Conservation (phyloP, 2,113 vertebrate genomes). For the Cnemophilus loriae region DNA sequence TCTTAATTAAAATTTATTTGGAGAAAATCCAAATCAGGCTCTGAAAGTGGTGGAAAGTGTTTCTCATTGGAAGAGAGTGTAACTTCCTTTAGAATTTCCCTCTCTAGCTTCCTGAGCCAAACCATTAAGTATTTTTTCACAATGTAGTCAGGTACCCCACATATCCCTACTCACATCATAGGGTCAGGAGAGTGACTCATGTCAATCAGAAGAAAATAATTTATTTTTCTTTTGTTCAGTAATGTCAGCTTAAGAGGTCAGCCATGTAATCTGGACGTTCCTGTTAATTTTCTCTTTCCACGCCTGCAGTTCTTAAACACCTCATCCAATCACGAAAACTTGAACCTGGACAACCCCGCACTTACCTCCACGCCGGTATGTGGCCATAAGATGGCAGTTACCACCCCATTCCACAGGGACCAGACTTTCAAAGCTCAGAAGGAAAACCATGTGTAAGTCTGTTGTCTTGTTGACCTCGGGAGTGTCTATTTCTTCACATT, state of each 20-base stretch:
- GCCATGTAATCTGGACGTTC: neutral
- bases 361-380: constrained; percentile 80
- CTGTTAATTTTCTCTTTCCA: constrained; percentile 16
- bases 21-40: neutral
- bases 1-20: neutral
- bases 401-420: constrained; percentile 76
- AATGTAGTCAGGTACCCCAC: neutral
- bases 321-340: constrained; percentile 81
- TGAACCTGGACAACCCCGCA: constrained; percentile 79
- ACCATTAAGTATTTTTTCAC: neutral
- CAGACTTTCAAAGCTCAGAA: constrained; percentile 84
- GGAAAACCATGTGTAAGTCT: constrained; percentile 87
- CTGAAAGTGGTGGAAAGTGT: neutral
- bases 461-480: accelerated
- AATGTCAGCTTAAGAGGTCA: neutral
- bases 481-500: neutral
- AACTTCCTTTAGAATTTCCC: neutral
- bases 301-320: constrained; percentile 88
- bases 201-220: neutral
- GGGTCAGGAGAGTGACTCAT: constrained; percentile 14
- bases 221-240: neutral
- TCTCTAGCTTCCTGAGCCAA: neutral
- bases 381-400: constrained; percentile 81
- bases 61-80: neutral
- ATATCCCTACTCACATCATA: neutral